Evolutionary conservation across 2,888 invertebrate genomes (phyloP), one percentile per base, ranked within the genome.

Genomic region (Tinea pellionella): DNA sequence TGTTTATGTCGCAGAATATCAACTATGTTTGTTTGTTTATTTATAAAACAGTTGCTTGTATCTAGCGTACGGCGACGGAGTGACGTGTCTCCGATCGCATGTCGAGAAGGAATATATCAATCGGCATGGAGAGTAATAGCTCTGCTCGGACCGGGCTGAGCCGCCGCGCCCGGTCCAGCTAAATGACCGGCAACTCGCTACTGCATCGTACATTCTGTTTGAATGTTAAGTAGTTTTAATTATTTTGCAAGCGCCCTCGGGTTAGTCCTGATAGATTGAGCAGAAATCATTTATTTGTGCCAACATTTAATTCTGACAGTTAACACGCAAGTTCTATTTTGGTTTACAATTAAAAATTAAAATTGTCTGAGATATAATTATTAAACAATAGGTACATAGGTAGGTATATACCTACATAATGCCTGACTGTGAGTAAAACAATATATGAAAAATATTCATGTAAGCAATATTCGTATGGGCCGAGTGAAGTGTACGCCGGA

Each of bases 191-290:
- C 24, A 53, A 53, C 53, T 24, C 12, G 53, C 53, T 53, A 53
- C 53, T 53, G 24, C 53, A 24, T 24, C 53, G 73, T 72, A 77
- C 77, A 78, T 78, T 78, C 80, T 73, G 79, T 72, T 78, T 81
- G 82, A 84, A 85, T 85, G 75, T 83, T 81, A 86, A 86, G 79
- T 84, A 84, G 82, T 82, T 85, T 86, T 83, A 85, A 86, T 85
- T 83, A 86, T 83, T 81, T 81, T 73, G 77, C 78, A 72, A 73
- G 70, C 71, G 78, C 81, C 79, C 67, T 69, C 30, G 53, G 53
- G 53, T 53, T 53, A 53, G 76, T 77, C 53, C 53, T 53, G 53
- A 53, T 53, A 15, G 18, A 53, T 53, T 53, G 53, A 53, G 53
- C 24, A 19, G 24, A 47, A 47, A 47, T 47, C 47, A 47, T 47